Evolutionary conservation across 2,888 invertebrate species (phyloP).

Genomic region (Pantelozetes paolii): DNA sequence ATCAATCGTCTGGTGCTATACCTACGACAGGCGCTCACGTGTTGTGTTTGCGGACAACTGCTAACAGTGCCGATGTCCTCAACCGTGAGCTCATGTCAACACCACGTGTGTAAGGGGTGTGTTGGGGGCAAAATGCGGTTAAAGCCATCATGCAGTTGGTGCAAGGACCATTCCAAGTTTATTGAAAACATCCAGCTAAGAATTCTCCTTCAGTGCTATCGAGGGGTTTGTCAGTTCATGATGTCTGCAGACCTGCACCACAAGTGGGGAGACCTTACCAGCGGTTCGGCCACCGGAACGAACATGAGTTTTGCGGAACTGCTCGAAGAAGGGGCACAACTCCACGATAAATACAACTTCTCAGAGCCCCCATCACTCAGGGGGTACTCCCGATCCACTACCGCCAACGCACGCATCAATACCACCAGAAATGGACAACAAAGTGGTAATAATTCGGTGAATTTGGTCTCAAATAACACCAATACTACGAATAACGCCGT

Average conservation of each 20-base stretch:
- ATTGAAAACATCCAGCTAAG: conserved; percentile 74
- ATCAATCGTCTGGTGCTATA: conserved; percentile 76
- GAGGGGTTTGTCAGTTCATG: conserved; percentile 78
- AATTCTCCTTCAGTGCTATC: conserved; percentile 78
- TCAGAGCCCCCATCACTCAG: conserved; percentile 32
- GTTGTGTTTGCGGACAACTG: conserved; percentile 80
- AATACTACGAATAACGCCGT: background rate
- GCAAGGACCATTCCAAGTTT: conserved; percentile 76
- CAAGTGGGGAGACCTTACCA: conserved; percentile 36
- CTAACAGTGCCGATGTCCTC: conserved; percentile 76
- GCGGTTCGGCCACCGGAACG: conserved; percentile 18
- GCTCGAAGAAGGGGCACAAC: conserved; percentile 57
- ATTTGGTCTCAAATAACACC: background rate
- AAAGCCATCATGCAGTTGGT: conserved; percentile 77
- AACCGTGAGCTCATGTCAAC: conserved; percentile 72
- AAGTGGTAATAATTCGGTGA: background rate
- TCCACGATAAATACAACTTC: conserved; percentile 61
- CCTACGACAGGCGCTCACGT: conserved; percentile 77
- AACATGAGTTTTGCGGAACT: conserved; percentile 30
- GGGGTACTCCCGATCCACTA: background rate
- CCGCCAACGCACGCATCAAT: background rate
- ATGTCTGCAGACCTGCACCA: conserved; percentile 53
- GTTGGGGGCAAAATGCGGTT: conserved; percentile 77
- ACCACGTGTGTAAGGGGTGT: conserved; percentile 80
- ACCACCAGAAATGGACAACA: no score